Conservation (phyloP, 2,113 vertebrate genomes). For the Chloropsis cyanopogon region DNA sequence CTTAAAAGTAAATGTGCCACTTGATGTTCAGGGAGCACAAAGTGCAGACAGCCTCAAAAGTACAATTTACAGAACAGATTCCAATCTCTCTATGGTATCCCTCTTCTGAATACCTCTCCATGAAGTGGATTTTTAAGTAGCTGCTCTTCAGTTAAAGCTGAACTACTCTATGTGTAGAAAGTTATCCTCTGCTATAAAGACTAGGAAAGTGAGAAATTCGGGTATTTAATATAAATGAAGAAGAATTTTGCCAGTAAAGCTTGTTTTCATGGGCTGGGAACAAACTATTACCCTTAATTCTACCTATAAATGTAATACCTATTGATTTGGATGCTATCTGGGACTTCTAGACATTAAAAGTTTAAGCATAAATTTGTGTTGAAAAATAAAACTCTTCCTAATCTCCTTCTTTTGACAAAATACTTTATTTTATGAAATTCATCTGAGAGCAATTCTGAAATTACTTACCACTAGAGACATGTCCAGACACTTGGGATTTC, state of each 20-base stretch:
- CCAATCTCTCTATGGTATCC: neutral
- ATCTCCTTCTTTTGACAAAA: neutral
- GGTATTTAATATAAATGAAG: neutral
- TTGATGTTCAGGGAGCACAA: neutral
- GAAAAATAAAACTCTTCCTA: neutral
- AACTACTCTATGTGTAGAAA: neutral
- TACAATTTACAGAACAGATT: neutral
- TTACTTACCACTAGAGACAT: neutral
- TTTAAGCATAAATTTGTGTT: neutral
- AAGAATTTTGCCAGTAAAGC: neutral
- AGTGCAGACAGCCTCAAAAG: neutral
- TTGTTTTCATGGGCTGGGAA: neutral
- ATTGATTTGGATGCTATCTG: neutral
- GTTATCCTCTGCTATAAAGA: neutral
- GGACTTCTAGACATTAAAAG: neutral
- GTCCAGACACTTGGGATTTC: neutral
- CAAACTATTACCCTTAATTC: neutral
- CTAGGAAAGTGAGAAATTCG: neutral
- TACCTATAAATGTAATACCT: neutral
- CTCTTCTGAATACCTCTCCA: neutral
- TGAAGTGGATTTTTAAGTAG: neutral
- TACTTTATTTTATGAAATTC: neutral
- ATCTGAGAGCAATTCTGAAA: neutral
- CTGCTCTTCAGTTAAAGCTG: neutral
- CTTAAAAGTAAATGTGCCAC: neutral